Conservation (phyloP, 2,888 invertebrate species). For the Cordilura impudica region DNA sequence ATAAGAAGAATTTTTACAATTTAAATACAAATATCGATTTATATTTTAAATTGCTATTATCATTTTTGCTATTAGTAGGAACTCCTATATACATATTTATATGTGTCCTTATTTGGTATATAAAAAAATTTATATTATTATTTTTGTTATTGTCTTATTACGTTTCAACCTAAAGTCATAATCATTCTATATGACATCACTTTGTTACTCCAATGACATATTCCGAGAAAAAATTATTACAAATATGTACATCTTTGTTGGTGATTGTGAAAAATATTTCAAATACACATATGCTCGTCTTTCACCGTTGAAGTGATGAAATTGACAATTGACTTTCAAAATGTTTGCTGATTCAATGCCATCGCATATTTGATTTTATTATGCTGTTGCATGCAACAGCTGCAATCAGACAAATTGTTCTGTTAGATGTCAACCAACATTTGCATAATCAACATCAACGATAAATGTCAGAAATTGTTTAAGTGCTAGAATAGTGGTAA, state of each 20-base stretch:
- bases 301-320: constrained; percentile 50
- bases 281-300: constrained; percentile 8
- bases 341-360: constrained; percentile 6
- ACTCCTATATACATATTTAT: too few relatives aligned
- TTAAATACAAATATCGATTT: too few relatives aligned
- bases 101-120: too few relatives aligned
- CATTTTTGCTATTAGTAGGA: too few relatives aligned
- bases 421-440: constrained; percentile 61
- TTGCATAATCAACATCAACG: constrained; percentile 59
- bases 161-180: background rate
- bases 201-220: background rate
- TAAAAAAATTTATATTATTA: too few relatives aligned
- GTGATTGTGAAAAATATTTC: constrained; percentile 4
- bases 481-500: constrained; percentile 33
- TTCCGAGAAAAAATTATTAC: background rate
- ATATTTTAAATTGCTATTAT: too few relatives aligned
- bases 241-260: background rate
- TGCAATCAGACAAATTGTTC: constrained; percentile 60
- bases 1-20: too few relatives aligned
- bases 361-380: constrained; percentile 27
- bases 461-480: constrained; percentile 56
- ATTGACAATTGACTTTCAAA: constrained; percentile 49
- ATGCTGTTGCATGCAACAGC: constrained; percentile 59
- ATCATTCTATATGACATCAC: constrained; percentile 1
- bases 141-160: too few relatives aligned